phyloP scores from a whole-genome alignment of 2,888 invertebrate species.

The Melanchra persicariae region DNA sequence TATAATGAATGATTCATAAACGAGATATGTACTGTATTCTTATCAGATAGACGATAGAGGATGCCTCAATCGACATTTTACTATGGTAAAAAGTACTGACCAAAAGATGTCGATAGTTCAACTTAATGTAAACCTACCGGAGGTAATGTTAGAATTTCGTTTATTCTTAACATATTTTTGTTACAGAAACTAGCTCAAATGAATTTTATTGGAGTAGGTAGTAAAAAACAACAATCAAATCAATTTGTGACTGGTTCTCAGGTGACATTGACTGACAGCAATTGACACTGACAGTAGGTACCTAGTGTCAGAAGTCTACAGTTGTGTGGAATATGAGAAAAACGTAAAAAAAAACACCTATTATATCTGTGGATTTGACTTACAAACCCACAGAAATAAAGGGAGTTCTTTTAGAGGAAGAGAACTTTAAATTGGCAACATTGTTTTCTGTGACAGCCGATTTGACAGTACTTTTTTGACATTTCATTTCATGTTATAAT shows the following conservation, averaged over 20 bases:
- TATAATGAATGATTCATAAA: slow-evolving; percentile 12
- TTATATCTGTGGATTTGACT: no score
- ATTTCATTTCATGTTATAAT: no score
- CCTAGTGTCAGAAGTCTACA: no score
- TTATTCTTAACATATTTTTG: background rate
- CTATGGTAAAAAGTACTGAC: slow-evolving; percentile 2
- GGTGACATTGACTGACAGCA: background rate
- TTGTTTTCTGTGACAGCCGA: no score
- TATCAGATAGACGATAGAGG: slow-evolving; percentile 30
- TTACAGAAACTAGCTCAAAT: background rate
- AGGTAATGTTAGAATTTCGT: background rate
- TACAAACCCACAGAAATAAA: no score
- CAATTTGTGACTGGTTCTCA: background rate
- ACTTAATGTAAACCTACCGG: background rate
- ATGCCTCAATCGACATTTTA: slow-evolving; percentile 15
- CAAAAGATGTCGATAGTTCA: background rate
- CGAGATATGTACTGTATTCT: background rate
- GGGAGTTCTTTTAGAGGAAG: no score
- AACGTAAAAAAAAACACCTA: no score
- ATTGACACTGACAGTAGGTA: background rate
- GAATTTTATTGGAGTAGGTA: background rate
- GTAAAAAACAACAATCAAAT: background rate
- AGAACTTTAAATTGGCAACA: no score
- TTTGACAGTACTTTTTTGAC: no score
- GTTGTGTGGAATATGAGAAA: no score